These are phyloP conservation scores for Drosophila watanabei DNA, from an alignment of 1,140 invertebrate genomes.

Conservation along the genomic window DNA sequence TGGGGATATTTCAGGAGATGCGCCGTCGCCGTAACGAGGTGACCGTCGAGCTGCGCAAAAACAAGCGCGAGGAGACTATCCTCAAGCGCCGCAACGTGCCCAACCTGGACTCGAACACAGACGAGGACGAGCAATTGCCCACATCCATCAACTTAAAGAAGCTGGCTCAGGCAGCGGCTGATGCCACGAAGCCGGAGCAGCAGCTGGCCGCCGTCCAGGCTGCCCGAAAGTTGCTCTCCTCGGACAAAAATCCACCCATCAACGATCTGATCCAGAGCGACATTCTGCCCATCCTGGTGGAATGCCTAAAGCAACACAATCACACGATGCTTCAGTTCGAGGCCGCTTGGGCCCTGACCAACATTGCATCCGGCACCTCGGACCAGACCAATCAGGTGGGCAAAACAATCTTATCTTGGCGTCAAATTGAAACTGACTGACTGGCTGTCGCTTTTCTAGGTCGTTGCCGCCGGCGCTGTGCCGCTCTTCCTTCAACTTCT, in stretches of 20 bases:
- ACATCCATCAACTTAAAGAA: slow-evolving; percentile 86
- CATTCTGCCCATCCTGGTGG: slow-evolving; percentile 97
- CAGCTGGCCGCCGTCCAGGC: slow-evolving; percentile 94
- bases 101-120: slow-evolving; percentile 92
- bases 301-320: slow-evolving; percentile 94
- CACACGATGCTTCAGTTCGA: slow-evolving; percentile 98
- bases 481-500: slow-evolving; percentile 97
- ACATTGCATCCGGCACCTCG: slow-evolving; percentile 99
- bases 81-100: slow-evolving; percentile 98
- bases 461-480: slow-evolving; percentile 97
- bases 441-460: slow-evolving; percentile 87
- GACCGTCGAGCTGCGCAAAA: slow-evolving; percentile 97
- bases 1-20: slow-evolving; percentile 91
- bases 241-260: slow-evolving; percentile 99
- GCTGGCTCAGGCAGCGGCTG: slow-evolving; percentile 91
- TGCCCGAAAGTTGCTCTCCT: slow-evolving; percentile 97
- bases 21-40: slow-evolving; percentile 97
- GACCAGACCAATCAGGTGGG: slow-evolving; percentile 93
- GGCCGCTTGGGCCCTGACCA: slow-evolving; percentile 99
- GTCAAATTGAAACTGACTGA: not conserved
- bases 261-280: slow-evolving; percentile 97
- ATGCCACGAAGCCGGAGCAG: slow-evolving; percentile 89
- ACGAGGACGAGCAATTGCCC: slow-evolving; percentile 90
- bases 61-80: slow-evolving; percentile 98
- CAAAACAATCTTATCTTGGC: not conserved